Conservation (phyloP, 2,888 invertebrate species). For the Mayetiola destructor region DNA sequence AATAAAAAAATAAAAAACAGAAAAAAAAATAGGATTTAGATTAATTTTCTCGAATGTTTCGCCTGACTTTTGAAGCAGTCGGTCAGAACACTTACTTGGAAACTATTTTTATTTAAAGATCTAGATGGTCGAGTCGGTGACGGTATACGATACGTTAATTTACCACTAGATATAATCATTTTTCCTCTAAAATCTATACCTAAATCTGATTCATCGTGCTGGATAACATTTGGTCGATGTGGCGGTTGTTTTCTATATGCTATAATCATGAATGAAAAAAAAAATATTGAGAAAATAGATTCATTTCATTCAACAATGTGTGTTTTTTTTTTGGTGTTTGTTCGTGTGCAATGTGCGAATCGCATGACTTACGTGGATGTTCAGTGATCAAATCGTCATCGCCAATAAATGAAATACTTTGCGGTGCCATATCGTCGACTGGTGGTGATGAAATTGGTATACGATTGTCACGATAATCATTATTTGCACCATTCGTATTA, state of each 20-base stretch:
- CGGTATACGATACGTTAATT: conserved; percentile 74
- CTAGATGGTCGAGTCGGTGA: conserved; percentile 75
- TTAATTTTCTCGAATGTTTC: too few species aligned
- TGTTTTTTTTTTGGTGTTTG: not conserved
- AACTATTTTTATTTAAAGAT: conserved; percentile 53
- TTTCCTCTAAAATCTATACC: conserved; percentile 62
- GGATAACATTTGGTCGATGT: conserved; percentile 2
- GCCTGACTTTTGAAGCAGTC: not conserved
- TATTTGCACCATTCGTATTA: not conserved
- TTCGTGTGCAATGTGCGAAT: not conserved
- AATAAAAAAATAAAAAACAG: conserved; percentile 16
- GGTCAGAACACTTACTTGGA: conserved; percentile 37
- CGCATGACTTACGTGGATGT: not conserved
- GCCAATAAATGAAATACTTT: conserved; percentile 84
- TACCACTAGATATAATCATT: conserved; percentile 75
- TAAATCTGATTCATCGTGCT: conserved; percentile 16
- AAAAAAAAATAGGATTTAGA: too few species aligned
- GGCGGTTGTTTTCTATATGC: not conserved
- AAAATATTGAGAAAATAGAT: too few species aligned
- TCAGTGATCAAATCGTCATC: conserved; percentile 32
- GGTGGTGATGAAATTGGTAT: conserved; percentile 39
- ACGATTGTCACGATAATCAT: conserved; percentile 26
- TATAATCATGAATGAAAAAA: too few species aligned
- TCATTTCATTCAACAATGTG: too few species aligned
- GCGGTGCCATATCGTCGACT: conserved; percentile 81